Percentiles rank a stretch among this genome's conserved stretches.
phyloP scores from a whole-genome alignment of 2,888 invertebrate genomes.

The Agonopterix heracliana region DNA sequence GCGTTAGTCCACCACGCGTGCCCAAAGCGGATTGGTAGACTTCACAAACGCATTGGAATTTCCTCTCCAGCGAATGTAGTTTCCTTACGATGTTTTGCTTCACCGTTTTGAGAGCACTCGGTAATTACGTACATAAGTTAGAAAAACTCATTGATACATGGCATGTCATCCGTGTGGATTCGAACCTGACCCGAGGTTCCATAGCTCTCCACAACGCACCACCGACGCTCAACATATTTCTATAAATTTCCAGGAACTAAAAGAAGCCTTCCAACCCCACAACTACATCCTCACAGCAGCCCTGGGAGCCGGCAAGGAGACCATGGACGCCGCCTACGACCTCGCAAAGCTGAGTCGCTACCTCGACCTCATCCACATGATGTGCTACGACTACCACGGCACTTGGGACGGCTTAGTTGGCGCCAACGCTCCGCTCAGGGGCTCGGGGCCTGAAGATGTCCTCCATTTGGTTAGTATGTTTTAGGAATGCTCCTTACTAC shows the following conservation, averaged over 20 bases:
- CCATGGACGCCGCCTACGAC: constrained; percentile 87
- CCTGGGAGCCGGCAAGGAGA: constrained; percentile 84
- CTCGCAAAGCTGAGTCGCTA: constrained; percentile 81
- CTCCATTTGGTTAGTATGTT: constrained; percentile 81
- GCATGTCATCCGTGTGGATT: no score
- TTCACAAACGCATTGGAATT: no score
- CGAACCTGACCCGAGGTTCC: no score
- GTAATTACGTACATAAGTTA: no score
- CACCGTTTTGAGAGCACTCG: no score
- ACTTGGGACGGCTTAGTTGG: constrained; percentile 86
- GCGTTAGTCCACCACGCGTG: no score
- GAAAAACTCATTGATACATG: no score
- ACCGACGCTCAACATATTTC: no score
- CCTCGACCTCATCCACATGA: constrained; percentile 85
- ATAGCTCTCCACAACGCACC: no score
- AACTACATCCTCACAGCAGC: constrained; percentile 87
- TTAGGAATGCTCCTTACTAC: not conserved
- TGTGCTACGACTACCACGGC: constrained; percentile 94
- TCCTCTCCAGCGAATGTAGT: no score
- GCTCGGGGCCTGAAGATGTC: constrained; percentile 63
- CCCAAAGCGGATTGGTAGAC: no score
- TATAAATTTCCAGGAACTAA: constrained; percentile 76
- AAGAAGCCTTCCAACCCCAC: constrained; percentile 80
- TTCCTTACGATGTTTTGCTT: no score
- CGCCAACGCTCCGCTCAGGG: constrained; percentile 85